phyloP scores from a whole-genome alignment of 2,888 invertebrate genomes.

The Thecophora atra region DNA sequence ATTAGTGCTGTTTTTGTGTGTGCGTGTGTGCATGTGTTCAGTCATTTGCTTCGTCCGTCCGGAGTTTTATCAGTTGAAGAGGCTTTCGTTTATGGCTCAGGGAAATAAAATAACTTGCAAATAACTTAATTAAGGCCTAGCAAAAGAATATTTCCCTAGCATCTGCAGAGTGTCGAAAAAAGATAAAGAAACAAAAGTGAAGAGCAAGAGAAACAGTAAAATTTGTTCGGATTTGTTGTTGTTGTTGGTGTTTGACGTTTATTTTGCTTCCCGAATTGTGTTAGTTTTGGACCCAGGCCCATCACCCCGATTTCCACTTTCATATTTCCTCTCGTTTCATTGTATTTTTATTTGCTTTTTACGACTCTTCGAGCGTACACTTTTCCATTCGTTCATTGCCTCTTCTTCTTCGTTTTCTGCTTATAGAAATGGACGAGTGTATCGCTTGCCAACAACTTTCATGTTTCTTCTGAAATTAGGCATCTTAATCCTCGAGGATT shows the following conservation, averaged over 20 bases:
- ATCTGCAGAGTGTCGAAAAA: not conserved
- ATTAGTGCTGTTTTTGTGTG: too few species aligned
- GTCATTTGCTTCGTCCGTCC: not conserved
- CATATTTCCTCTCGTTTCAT: not conserved
- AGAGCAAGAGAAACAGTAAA: not conserved
- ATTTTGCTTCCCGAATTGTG: too few species aligned
- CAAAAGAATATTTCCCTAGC: not conserved
- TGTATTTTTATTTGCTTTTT: not conserved
- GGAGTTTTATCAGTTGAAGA: not conserved
- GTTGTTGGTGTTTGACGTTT: too few species aligned
- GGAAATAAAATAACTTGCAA: not conserved
- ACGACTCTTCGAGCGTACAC: too few species aligned
- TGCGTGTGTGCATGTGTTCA: too few species aligned
- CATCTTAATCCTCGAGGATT: conserved; percentile 16
- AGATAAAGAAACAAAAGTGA: not conserved
- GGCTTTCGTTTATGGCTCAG: not conserved
- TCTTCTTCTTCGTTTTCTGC: not conserved
- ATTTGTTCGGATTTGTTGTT: not conserved
- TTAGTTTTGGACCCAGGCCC: too few species aligned
- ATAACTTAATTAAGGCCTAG: not conserved
- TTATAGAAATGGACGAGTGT: not conserved
- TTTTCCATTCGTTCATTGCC: not conserved
- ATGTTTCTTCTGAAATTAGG: conserved; percentile 11
- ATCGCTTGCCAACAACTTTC: too few species aligned
- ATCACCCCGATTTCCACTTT: not conserved